phyloP scores from a whole-genome alignment of 1,140 invertebrate species.

The Dreissena polymorpha region DNA sequence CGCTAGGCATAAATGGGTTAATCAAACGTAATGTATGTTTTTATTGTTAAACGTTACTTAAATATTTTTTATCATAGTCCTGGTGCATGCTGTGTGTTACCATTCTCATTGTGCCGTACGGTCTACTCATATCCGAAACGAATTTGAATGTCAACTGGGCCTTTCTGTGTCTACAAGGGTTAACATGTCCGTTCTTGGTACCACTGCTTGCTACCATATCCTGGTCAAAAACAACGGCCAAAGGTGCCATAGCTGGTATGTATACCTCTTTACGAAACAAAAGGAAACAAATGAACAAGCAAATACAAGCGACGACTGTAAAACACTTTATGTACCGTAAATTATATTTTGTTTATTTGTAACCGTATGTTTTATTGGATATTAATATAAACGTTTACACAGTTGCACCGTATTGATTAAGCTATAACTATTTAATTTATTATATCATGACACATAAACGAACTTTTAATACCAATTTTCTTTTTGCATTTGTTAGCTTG shows the following conservation, averaged over 20 bases:
- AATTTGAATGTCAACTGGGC: slow-evolving; percentile 49
- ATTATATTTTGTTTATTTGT: not conserved
- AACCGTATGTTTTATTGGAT: not conserved
- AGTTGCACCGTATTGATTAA: no score
- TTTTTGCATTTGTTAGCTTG: no score
- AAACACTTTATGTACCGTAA: not conserved
- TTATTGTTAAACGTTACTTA: no score
- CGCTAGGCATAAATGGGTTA: no score
- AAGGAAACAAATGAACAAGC: no score
- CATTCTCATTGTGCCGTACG: slow-evolving; percentile 37
- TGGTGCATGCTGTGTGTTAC: slow-evolving; percentile 51
- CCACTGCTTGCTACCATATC: slow-evolving; percentile 65
- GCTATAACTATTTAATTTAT: no score
- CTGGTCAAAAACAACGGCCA: slow-evolving; percentile 61
- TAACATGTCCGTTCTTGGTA: slow-evolving; percentile 50
- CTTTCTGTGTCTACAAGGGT: not conserved
- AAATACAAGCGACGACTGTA: not conserved
- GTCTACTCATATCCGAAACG: slow-evolving; percentile 32
- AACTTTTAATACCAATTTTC: no score
- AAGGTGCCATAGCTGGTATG: slow-evolving; percentile 62
- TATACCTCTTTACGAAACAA: not conserved
- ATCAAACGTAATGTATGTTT: no score
- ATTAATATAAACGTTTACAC: no score
- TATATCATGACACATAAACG: no score
- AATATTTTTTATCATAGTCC: slow-evolving; percentile 11